phyloP scores from a whole-genome alignment of 1,140 invertebrate genomes.

The Meteorus sp. region DNA sequence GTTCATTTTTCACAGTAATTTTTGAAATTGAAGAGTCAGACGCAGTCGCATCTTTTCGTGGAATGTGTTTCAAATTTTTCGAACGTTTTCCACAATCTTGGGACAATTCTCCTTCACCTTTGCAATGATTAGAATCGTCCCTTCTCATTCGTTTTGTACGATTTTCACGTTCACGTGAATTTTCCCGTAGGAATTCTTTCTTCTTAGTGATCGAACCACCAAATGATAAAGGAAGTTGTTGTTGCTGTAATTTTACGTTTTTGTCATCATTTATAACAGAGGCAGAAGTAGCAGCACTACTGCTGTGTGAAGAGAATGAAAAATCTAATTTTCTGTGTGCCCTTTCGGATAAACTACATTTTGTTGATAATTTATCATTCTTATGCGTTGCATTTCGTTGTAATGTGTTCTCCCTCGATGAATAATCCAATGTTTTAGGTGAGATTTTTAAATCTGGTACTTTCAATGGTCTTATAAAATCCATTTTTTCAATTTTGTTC shows the following conservation, averaged over 20 bases:
- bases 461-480: slow-evolving; percentile 51
- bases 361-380: slow-evolving; percentile 42
- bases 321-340: slow-evolving; percentile 54
- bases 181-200: slow-evolving; percentile 50
- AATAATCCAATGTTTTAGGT: slow-evolving; percentile 52
- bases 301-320: no score
- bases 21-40: slow-evolving; percentile 34
- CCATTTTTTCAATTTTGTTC: slow-evolving; percentile 40
- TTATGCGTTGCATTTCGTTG: slow-evolving; percentile 35
- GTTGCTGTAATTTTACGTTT: slow-evolving; percentile 48
- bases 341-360: slow-evolving; percentile 42
- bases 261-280: slow-evolving; percentile 47
- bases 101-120: slow-evolving; percentile 36
- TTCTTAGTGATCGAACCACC: slow-evolving; percentile 46
- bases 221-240: slow-evolving; percentile 47
- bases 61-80: slow-evolving; percentile 42
- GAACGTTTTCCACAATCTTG: slow-evolving; percentile 37
- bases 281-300: no score
- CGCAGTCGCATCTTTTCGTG: slow-evolving; percentile 40
- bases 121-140: slow-evolving; percentile 41
- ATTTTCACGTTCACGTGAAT: slow-evolving; percentile 53
- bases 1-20: slow-evolving; percentile 40
- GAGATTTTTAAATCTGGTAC: slow-evolving; percentile 55
- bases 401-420: slow-evolving; percentile 42
- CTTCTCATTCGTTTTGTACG: slow-evolving; percentile 51